Evolutionary conservation across 2,888 invertebrate species (phyloP).

Genomic region (Dolomedes plantarius): DNA sequence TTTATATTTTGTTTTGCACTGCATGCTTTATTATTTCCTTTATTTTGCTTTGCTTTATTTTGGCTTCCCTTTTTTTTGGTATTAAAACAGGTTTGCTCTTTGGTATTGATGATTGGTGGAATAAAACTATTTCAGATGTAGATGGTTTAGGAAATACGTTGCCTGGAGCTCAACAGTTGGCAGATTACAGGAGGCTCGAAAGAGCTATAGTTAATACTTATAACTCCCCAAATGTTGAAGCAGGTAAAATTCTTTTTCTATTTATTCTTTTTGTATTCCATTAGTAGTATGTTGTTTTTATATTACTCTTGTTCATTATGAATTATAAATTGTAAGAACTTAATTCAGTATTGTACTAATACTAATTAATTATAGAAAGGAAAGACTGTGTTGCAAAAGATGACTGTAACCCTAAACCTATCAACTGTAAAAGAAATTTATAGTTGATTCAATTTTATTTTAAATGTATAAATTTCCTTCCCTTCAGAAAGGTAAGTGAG

Average conservation of each 20-base stretch:
- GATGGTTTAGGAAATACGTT: conserved; percentile 87
- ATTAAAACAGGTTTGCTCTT: conserved; percentile 58
- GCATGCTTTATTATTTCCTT: conserved; percentile 17
- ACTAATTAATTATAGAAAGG: too few species aligned
- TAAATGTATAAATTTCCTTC: too few species aligned
- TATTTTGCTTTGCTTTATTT: conserved; percentile 34
- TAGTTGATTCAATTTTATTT: too few species aligned
- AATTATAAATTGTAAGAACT: too few species aligned
- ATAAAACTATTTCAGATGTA: conserved; percentile 81
- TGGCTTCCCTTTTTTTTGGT: neutral
- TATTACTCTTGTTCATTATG: too few species aligned
- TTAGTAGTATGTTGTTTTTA: too few species aligned
- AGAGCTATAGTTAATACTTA: conserved; percentile 85
- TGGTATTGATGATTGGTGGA: conserved; percentile 67
- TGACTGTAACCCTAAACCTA: too few species aligned
- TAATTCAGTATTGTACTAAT: too few species aligned
- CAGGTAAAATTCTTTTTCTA: conserved; percentile 81
- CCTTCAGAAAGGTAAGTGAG: too few species aligned
- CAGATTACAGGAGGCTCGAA: conserved; percentile 90
- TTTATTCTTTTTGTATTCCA: too few species aligned
- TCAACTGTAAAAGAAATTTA: too few species aligned
- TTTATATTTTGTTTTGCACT: conserved; percentile 36
- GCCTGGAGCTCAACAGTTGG: conserved; percentile 84
- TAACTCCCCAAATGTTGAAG: conserved; percentile 84
- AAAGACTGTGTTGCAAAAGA: too few species aligned